phyloP scores from a whole-genome alignment of 2,888 invertebrate genomes.

The Coronaproctus castanopsis region DNA sequence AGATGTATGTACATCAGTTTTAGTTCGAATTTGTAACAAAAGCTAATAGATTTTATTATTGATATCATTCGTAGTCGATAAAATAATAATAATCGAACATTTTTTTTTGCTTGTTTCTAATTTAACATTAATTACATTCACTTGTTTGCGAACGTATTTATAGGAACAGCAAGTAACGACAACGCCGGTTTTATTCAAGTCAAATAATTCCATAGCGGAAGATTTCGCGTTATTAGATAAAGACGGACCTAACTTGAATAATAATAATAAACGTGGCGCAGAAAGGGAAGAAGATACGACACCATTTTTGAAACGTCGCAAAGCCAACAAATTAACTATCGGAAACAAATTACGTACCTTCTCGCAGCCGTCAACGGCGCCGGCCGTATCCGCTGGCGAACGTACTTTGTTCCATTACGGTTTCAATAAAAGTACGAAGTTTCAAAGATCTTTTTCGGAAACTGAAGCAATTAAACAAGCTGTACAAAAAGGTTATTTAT shows the following conservation, averaged over 20 bases:
- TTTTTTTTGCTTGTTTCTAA: too few species aligned
- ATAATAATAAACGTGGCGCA: conserved; percentile 1
- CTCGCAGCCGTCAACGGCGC: conserved; percentile 7
- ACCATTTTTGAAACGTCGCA: conserved; percentile 8
- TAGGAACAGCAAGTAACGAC: neutral
- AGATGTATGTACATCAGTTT: too few species aligned
- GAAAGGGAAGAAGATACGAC: neutral
- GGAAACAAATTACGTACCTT: neutral
- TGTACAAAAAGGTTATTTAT: conserved; percentile 40
- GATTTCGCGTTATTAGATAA: neutral
- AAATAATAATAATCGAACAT: too few species aligned
- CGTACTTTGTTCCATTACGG: conserved; percentile 21
- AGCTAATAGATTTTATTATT: too few species aligned
- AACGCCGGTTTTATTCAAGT: neutral
- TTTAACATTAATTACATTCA: too few species aligned
- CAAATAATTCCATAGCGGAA: neutral
- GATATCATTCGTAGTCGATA: too few species aligned
- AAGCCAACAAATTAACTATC: conserved; percentile 1
- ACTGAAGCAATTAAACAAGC: conserved; percentile 59
- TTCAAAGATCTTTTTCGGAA: conserved; percentile 49
- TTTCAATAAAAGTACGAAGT: conserved; percentile 16
- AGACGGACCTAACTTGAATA: neutral
- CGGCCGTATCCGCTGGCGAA: neutral
- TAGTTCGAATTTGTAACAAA: too few species aligned
- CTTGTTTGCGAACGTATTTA: too few species aligned